These are phyloP conservation scores for Dreissena polymorpha DNA, from an alignment of 1,140 invertebrate genomes.

Conservation along the genomic window DNA sequence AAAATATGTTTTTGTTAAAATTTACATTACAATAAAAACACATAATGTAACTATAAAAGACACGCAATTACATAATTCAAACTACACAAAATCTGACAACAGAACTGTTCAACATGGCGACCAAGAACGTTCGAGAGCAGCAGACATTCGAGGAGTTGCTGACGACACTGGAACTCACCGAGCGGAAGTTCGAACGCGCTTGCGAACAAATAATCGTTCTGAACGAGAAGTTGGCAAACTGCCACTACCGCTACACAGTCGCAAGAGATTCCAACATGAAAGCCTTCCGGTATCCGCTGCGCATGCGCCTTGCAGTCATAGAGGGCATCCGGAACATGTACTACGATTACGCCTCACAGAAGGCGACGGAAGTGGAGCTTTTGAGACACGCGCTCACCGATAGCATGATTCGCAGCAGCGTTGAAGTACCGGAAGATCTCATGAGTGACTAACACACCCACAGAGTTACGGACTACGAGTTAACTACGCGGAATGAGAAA, in stretches of 20 bases:
- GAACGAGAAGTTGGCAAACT: constrained; percentile 28
- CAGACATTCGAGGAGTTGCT: constrained; percentile 7
- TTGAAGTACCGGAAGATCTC: no score
- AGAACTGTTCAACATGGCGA: constrained; percentile 6
- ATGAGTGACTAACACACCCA: no score
- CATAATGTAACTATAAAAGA: no score
- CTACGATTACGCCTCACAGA: constrained; percentile 53
- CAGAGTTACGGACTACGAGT: no score
- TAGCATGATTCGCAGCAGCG: not conserved
- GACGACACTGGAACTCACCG: constrained; percentile 14
- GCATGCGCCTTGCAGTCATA: constrained; percentile 54
- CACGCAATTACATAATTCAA: no score
- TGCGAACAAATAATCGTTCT: constrained; percentile 57
- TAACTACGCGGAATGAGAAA: no score
- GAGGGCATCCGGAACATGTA: constrained; percentile 62
- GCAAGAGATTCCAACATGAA: constrained; percentile 39
- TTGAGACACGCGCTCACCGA: constrained; percentile 14
- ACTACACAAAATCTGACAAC: no score
- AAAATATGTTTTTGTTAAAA: no score
- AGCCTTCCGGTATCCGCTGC: constrained; percentile 49
- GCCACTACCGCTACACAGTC: constrained; percentile 48
- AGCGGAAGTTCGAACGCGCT: constrained; percentile 49
- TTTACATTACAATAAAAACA: no score
- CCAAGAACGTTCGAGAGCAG: not conserved
- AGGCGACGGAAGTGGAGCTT: constrained; percentile 36